A percentile compares a stretch with the other conserved stretches of the same genome.
These are phyloP conservation scores for Polyommatus icarus DNA, from an alignment of 2,888 invertebrate genomes.

Conservation along the genomic window DNA sequence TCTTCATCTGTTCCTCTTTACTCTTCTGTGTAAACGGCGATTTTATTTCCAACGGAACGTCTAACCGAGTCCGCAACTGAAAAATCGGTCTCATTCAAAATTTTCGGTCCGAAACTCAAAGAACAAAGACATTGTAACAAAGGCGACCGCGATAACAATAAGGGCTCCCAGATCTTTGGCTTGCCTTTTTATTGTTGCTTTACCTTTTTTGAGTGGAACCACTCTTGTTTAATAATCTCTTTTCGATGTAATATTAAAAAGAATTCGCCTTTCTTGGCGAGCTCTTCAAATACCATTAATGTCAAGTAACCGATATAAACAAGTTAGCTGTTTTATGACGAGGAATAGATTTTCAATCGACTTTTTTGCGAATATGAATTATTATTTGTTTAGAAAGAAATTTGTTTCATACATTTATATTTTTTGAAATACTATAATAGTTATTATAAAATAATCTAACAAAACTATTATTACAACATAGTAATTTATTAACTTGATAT, in stretches of 20 bases:
- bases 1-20: background rate
- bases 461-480: too few species aligned
- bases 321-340: conserved; percentile 29
- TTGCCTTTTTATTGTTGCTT: conserved; percentile 64
- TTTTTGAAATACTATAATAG: too few species aligned
- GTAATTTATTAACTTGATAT: too few species aligned
- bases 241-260: conserved; percentile 43
- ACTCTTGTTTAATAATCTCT: conserved; percentile 64
- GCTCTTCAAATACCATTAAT: conserved; percentile 30
- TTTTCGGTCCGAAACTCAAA: conserved; percentile 43
- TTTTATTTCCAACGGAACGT: conserved; percentile 45
- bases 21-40: conserved; percentile 18
- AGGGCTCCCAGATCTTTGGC: conserved; percentile 58
- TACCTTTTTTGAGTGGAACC: conserved; percentile 68
- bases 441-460: too few species aligned
- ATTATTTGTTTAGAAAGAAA: background rate
- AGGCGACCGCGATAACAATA: conserved; percentile 55
- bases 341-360: conserved; percentile 16
- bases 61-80: conserved; percentile 57
- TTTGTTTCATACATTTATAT: background rate
- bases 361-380: background rate
- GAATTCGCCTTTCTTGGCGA: conserved; percentile 32
- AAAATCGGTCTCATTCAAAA: conserved; percentile 64
- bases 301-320: conserved; percentile 22
- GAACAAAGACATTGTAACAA: conserved; percentile 56